Evolutionary conservation across 2,113 vertebrate genomes (phyloP).

Genomic region (Sardina pilchardus): DNA sequence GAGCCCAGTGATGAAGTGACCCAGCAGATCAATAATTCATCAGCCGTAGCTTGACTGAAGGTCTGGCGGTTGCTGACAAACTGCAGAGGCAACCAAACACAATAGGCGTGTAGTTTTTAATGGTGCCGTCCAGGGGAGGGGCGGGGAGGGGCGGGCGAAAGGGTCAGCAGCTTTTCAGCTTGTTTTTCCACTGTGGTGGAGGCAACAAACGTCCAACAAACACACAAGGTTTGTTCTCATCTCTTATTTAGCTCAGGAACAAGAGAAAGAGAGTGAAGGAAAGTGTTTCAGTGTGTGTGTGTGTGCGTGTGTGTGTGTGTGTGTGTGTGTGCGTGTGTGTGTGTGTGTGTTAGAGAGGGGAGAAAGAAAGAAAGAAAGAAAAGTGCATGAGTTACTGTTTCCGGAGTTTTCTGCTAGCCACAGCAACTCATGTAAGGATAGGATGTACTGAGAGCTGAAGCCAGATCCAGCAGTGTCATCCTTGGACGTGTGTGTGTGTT

Average conservation of each 20-base stretch:
- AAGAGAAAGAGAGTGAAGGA: slow-evolving; percentile 37
- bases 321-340: neutral
- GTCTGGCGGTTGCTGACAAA: slow-evolving; percentile 69
- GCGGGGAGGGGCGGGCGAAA: slow-evolving; percentile 62
- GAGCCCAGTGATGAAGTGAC: slow-evolving; percentile 69
- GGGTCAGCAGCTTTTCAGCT: slow-evolving; percentile 54
- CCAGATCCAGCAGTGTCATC: neutral
- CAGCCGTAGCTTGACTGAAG: slow-evolving; percentile 68
- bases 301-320: neutral
- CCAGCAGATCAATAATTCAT: slow-evolving; percentile 78
- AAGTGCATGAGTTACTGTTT: slow-evolving; percentile 67
- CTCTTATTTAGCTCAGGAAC: slow-evolving; percentile 66
- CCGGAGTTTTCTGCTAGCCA: slow-evolving; percentile 67
- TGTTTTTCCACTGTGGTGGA: slow-evolving; percentile 54
- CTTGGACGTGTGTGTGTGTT: neutral
- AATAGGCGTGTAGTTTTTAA: slow-evolving; percentile 58
- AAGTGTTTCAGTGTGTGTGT: slow-evolving; percentile 26
- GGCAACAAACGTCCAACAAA: slow-evolving; percentile 56
- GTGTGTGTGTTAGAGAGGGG: neutral
- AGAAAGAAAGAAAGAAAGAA: slow-evolving; percentile 26
- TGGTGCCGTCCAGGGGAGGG: slow-evolving; percentile 63
- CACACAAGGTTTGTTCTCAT: slow-evolving; percentile 71
- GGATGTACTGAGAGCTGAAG: slow-evolving; percentile 55
- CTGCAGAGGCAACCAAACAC: slow-evolving; percentile 58
- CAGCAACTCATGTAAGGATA: slow-evolving; percentile 63